These are phyloP conservation scores for Cinclus cinclus DNA, from an alignment of 2,113 vertebrate genomes.

Conservation along the genomic window DNA sequence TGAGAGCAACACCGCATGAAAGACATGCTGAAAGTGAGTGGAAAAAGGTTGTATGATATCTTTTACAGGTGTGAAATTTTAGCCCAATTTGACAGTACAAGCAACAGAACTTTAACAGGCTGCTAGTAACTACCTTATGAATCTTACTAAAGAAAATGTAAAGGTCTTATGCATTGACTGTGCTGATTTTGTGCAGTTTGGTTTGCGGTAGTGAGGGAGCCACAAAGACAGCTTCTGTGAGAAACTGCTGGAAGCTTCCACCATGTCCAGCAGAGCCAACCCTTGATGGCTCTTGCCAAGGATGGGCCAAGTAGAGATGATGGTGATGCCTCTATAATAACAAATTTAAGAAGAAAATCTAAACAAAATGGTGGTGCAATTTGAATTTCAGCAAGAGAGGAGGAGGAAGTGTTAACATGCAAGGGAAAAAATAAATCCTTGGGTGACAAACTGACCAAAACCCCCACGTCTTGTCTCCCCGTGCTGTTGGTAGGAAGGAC, in stretches of 20 bases:
- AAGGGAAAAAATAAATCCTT: neutral
- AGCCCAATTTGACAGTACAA: neutral
- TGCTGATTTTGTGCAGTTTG: neutral
- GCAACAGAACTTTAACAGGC: neutral
- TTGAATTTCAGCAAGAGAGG: neutral
- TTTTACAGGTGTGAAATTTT: neutral
- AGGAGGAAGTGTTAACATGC: neutral
- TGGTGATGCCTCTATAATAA: neutral
- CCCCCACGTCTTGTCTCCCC: too few relatives aligned
- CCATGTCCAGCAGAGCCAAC: neutral
- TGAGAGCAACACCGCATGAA: neutral
- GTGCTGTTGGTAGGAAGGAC: rapidly evolving
- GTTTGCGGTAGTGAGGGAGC: rapidly evolving
- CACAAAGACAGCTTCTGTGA: neutral
- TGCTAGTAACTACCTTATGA: neutral
- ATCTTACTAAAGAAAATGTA: neutral
- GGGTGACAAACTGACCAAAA: neutral
- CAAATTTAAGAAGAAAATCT: neutral
- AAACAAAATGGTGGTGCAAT: neutral
- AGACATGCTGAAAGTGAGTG: neutral
- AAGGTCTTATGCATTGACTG: neutral
- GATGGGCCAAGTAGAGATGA: too few relatives aligned
- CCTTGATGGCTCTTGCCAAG: too few relatives aligned
- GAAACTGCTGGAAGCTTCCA: neutral
- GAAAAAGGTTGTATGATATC: neutral